Percentiles rank a stretch among this genome's conserved stretches.
Conservation (phyloP, 2,797 vertebrate genomes). For the Pangasius sanitwongsei region DNA sequence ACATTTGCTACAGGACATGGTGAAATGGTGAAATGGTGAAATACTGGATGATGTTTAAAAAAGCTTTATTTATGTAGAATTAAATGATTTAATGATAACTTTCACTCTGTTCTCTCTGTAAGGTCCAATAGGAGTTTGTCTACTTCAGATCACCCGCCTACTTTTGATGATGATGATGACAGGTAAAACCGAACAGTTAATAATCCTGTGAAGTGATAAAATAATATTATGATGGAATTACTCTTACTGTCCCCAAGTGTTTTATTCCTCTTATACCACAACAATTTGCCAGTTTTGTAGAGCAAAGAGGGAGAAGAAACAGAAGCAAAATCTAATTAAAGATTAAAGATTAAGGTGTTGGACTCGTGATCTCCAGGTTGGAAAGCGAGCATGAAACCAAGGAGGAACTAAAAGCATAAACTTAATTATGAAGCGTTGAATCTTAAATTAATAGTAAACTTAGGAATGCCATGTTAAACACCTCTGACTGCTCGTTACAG, state of each 20-base stretch:
- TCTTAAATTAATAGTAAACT: too few species aligned
- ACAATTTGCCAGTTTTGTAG: too few species aligned
- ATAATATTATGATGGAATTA: too few species aligned
- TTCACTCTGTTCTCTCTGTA: background rate
- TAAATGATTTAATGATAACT: background rate
- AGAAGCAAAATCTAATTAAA: too few species aligned
- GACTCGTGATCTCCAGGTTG: too few species aligned
- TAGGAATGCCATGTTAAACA: too few species aligned
- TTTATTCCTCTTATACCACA: background rate
- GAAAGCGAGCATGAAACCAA: too few species aligned
- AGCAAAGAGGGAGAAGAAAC: too few species aligned
- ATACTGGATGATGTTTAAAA: background rate
- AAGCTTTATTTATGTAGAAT: background rate
- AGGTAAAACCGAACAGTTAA: background rate
- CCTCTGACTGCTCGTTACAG: too few species aligned
- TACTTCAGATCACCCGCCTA: background rate
- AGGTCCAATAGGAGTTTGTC: background rate
- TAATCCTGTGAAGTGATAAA: background rate
- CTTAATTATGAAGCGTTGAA: too few species aligned
- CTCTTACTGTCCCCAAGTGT: background rate
- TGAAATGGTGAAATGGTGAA: background rate
- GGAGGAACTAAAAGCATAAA: too few species aligned
- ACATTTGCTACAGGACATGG: background rate
- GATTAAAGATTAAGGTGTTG: too few species aligned
- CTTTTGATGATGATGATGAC: fast-evolving